Percentiles rank a stretch among this genome's conserved stretches.
Evolutionary conservation across 1,140 invertebrate species (phyloP).

Genomic region (Neotoxoptera formosana): DNA sequence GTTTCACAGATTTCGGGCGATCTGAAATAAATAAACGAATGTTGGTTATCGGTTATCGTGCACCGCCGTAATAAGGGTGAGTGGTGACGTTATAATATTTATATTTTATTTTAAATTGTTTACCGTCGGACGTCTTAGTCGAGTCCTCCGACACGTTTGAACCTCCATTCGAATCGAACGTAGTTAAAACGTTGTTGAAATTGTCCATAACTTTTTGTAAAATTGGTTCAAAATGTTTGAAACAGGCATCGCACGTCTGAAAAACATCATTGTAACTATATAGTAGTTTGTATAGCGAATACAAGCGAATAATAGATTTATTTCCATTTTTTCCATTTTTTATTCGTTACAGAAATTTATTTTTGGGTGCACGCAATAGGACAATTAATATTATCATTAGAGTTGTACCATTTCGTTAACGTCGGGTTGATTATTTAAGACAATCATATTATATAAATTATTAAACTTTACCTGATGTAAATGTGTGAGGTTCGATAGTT

Average conservation of each 20-base stretch:
- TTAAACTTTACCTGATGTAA: background rate
- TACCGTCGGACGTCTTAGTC: background rate
- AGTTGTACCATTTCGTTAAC: background rate
- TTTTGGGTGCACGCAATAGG: background rate
- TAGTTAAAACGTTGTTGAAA: background rate
- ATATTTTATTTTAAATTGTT: background rate
- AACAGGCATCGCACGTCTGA: conserved; percentile 50
- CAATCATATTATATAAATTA: background rate
- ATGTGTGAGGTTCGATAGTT: background rate
- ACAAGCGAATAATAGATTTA: background rate
- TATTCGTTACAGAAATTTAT: background rate
- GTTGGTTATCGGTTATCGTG: background rate
- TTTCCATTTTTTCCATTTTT: background rate
- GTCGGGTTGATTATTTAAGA: background rate
- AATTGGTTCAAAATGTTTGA: conserved; percentile 40
- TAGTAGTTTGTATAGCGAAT: background rate
- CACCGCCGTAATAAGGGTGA: background rate
- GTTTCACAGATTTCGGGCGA: background rate
- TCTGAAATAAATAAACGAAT: conserved; percentile 37
- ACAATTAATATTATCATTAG: background rate
- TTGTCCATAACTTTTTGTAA: conserved; percentile 19
- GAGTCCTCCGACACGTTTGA: background rate
- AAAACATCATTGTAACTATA: background rate
- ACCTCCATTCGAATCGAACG: background rate
- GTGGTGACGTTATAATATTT: too few relatives aligned